A percentile compares a stretch with the other conserved stretches of the same genome.
phyloP scores from a whole-genome alignment of 2,888 invertebrate species.

The Cristatella mucedo region DNA sequence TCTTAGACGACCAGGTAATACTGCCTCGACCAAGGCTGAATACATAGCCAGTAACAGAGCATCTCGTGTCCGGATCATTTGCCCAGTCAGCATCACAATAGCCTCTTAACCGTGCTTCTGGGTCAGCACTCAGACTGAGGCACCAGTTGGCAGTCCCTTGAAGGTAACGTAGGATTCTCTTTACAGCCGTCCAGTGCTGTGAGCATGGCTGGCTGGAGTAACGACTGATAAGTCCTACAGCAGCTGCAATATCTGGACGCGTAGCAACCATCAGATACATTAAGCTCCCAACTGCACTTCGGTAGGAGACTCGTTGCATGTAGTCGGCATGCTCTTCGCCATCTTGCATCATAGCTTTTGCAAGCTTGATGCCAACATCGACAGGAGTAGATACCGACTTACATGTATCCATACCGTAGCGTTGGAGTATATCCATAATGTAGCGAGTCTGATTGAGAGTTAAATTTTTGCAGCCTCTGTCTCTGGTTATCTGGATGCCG shows the following conservation, averaged over 20 bases:
- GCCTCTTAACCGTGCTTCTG: no score
- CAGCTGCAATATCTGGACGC: conserved; percentile 14
- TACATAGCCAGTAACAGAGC: no score
- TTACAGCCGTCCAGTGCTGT: conserved; percentile 15
- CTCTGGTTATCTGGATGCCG: conserved; percentile 4
- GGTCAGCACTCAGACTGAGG: no score
- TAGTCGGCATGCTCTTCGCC: conserved; percentile 6
- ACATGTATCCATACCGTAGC: conserved; percentile 10
- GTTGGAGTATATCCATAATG: conserved; percentile 9
- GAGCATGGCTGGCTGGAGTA: conserved; percentile 13
- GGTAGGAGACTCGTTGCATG: conserved; percentile 10
- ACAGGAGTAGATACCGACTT: conserved; percentile 13
- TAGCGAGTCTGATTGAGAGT: conserved; percentile 8
- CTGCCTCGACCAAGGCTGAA: no score
- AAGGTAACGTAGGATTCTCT: conserved; percentile 13
- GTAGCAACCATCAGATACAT: conserved; percentile 14
- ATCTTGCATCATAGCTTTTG: no score
- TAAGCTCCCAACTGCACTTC: conserved; percentile 12
- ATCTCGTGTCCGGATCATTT: no score
- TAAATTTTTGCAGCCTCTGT: background rate
- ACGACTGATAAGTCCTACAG: conserved; percentile 12
- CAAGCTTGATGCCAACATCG: conserved; percentile 8
- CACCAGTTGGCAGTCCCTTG: no score
- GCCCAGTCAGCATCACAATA: no score
- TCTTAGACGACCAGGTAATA: no score